Evolutionary conservation across 2,797 vertebrate genomes (phyloP).

Genomic region (Crypturellus tataupa): DNA sequence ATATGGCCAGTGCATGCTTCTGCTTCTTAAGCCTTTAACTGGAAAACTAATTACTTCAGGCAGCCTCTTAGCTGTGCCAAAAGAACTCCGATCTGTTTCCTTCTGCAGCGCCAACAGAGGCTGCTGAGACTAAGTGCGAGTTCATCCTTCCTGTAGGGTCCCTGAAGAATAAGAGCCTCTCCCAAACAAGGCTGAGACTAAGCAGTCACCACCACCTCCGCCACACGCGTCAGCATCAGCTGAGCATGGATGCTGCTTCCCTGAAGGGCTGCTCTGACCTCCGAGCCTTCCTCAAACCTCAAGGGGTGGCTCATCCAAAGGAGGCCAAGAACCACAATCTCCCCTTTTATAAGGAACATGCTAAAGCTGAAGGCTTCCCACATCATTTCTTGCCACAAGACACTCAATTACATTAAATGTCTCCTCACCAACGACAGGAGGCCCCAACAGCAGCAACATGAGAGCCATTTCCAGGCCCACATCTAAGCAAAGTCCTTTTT

Average conservation of each 20-base stretch:
- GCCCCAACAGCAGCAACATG: fast-evolving
- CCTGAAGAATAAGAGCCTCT: neutral
- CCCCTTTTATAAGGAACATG: fast-evolving
- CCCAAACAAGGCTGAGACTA: neutral
- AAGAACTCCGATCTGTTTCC: neutral
- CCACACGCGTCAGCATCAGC: neutral
- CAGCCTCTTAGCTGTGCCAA: neutral
- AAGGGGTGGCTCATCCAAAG: fast-evolving
- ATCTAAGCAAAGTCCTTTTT: neutral
- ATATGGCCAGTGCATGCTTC: neutral
- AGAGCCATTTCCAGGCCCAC: fast-evolving
- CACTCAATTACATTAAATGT: fast-evolving
- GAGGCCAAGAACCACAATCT: fast-evolving
- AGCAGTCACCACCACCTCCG: neutral
- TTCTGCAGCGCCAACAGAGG: neutral
- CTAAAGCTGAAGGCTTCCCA: fast-evolving
- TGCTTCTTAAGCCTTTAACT: neutral
- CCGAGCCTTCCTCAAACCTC: neutral
- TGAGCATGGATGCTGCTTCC: neutral
- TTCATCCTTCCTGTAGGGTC: neutral
- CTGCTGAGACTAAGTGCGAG: neutral
- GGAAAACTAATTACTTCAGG: neutral
- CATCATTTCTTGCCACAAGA: neutral
- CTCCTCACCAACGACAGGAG: fast-evolving
- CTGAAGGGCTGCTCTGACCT: no score